Evolutionary conservation across 2,797 vertebrate species (phyloP), one percentile per base, ranked within the genome.

Genomic region (Echiichthys vipera): DNA sequence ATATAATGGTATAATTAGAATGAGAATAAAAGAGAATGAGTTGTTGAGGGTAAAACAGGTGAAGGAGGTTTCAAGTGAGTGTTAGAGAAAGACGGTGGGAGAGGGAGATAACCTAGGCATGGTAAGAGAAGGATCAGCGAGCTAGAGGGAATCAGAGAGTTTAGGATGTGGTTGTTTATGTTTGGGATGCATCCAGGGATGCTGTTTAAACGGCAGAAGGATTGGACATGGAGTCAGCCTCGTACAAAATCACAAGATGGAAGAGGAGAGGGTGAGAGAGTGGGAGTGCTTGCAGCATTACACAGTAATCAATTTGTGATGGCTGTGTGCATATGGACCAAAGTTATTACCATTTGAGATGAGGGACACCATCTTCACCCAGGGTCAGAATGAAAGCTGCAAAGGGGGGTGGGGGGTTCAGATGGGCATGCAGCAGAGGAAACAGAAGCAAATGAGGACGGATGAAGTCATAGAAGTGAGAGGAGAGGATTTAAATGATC

Each of bases 1-100:
- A 91, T 91, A 81, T 92, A 90, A 92, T 90, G 84, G 90, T 88
- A 90, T 93, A 92, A 93, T 92, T 93, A 92, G 90, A 93, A 89
- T 80, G 88, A 77, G 88, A 89, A 91, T 88, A 84, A 90, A 91
- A 83, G 77, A 74, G 74, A 89, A 87, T 69, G 83, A 84, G 84
- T 78, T 71, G 84, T 74, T 66, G 84, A 88, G 89, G 88, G 84
- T 86, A 85, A 90, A 89, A 86, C 78, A 87, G 89, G 87, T 90
- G 90, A 92, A 89, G 81, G 86, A 89, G 89, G 78, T 71, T 81
- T 78, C 14, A 46, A 75, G 70, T 37, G 66, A 78, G 65, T 18
- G 57, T 27, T 34, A 59, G 42, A 79, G 39, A 81, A 80, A 86
- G 77, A 85, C 40, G 79, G 71, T 49, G 67, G 58, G 50, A 73